Percentiles rank a stretch among this genome's conserved stretches.
Conservation (phyloP, 2,113 vertebrate genomes). For the Phycodurus eques region DNA sequence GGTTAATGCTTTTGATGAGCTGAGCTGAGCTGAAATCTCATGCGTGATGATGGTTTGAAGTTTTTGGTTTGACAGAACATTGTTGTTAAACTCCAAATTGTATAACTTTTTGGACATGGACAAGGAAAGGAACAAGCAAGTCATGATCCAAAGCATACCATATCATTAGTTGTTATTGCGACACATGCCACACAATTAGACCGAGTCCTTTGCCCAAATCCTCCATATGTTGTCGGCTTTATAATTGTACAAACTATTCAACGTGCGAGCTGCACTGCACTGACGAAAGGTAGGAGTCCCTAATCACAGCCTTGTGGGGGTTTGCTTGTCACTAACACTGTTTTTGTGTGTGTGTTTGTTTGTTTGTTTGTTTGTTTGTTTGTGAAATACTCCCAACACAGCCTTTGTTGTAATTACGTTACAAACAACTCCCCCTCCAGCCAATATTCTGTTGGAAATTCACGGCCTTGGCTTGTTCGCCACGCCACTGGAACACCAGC, state of each 20-base stretch:
- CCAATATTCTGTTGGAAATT: conserved; percentile 69
- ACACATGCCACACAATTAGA: background rate
- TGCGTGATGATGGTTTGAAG: too few species aligned
- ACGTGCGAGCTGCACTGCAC: conserved; percentile 45
- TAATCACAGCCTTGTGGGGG: conserved; percentile 68
- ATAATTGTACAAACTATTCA: conserved; percentile 60
- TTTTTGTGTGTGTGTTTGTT: conserved; percentile 56
- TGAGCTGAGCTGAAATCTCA: too few species aligned
- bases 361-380: conserved; percentile 51
- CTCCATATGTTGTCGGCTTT: conserved; percentile 34
- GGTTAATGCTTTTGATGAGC: too few species aligned
- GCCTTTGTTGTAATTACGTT: conserved; percentile 78
- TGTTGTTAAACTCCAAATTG: background rate
- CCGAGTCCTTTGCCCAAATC: background rate
- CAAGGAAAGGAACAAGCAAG: background rate
- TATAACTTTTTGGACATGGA: background rate
- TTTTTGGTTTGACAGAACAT: too few species aligned
- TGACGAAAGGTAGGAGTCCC: conserved; percentile 54
- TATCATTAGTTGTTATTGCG: background rate
- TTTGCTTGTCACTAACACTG: conserved; percentile 64
- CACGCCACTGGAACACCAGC: conserved; percentile 55
- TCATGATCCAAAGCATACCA: background rate
- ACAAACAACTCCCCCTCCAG: conserved; percentile 66
- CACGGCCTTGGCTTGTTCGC: conserved; percentile 60
- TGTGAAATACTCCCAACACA: conserved; percentile 68